phyloP scores from a whole-genome alignment of 2,113 vertebrate species.

The Pithys albifrons region DNA sequence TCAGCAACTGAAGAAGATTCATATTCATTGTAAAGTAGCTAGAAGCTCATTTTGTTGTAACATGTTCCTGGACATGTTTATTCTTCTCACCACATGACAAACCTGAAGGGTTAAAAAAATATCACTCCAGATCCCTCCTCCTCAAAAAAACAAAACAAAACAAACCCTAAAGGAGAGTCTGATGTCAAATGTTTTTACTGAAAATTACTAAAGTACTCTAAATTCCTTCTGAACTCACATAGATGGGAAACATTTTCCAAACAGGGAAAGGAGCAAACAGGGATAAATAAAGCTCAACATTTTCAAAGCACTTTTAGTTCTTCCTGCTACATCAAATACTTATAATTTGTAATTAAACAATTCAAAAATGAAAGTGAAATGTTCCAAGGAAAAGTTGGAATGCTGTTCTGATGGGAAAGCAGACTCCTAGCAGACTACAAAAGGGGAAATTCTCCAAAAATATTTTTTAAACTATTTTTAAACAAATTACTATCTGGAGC shows the following conservation, averaged over 20 bases:
- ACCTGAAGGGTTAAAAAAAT: not conserved
- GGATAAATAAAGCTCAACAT: not conserved
- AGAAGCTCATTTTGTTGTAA: not conserved
- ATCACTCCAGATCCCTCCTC: too few species aligned
- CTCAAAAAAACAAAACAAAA: not conserved
- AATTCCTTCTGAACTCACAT: not conserved
- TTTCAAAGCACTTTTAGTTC: slow-evolving; percentile 5
- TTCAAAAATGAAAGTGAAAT: slow-evolving; percentile 21
- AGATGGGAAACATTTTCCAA: not conserved
- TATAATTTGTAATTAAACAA: slow-evolving; percentile 25
- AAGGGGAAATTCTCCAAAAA: slow-evolving; percentile 12
- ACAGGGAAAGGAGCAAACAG: not conserved
- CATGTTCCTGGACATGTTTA: not conserved
- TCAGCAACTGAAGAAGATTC: not conserved
- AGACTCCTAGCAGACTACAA: not conserved
- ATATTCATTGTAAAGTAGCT: not conserved
- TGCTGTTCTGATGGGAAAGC: slow-evolving; percentile 9
- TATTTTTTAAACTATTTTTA: slow-evolving; percentile 30
- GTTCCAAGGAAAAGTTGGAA: slow-evolving; percentile 38
- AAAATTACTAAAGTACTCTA: not conserved
- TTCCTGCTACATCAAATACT: slow-evolving; percentile 1
- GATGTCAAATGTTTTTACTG: not conserved
- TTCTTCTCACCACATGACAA: not conserved
- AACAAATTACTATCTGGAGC: not conserved
- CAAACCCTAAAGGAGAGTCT: not conserved